Base-by-base conservation (phyloP, 2,113 vertebrate species). In the Delphinapterus leucas region DNA sequence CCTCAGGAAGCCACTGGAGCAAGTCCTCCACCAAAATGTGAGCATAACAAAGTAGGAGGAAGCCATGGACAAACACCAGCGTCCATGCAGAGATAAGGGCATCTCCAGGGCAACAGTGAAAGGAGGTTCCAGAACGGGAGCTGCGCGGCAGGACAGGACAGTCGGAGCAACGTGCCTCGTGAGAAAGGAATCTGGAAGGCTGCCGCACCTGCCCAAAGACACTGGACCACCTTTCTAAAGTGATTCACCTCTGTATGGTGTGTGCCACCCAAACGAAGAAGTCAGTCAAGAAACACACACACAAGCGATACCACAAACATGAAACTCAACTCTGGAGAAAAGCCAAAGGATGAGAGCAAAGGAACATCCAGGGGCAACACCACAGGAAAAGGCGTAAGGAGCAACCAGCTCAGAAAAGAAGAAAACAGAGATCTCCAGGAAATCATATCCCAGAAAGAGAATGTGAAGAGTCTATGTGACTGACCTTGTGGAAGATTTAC, bases 81-180 rank as follows among this genome's bases (percentile, higher is more conserved):
- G 41, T 12, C n/a, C 6, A 2, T 17, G 33, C 81, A 58, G 38
- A 28, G 12, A 7, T 2, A 5, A 53, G 38, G 68, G 53, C 23
- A 3, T 26, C 53, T 33, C 41, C 68, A 33, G 33, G 68, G 33
- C 1, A 9, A 13, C 0, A 1, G 17, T 10, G 41, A 17, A 76
- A 41, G 21, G 33, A 38, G 63, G 9, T 4, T 13, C 41, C 53
- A 84, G 47, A 9, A 21, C 8, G 14, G n/a, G 2, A 21, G 36
- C 67, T 12, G 31, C 8, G 36, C 21, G 10, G 28, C 25, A 23
- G 23, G 21, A 74, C 33, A 14, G 76, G 49, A 55, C 20, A 0
- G 41, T 8, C 0, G 2, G 17, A 28, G 33, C 7, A 77, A 83
- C 0, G 53, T 1, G 5, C 18, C n/a, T 31, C n/a, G 12, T 13